A percentile compares a stretch with the other conserved stretches of the same genome.
phyloP scores from a whole-genome alignment of 2,888 invertebrate species.

The Julus scanicus region DNA sequence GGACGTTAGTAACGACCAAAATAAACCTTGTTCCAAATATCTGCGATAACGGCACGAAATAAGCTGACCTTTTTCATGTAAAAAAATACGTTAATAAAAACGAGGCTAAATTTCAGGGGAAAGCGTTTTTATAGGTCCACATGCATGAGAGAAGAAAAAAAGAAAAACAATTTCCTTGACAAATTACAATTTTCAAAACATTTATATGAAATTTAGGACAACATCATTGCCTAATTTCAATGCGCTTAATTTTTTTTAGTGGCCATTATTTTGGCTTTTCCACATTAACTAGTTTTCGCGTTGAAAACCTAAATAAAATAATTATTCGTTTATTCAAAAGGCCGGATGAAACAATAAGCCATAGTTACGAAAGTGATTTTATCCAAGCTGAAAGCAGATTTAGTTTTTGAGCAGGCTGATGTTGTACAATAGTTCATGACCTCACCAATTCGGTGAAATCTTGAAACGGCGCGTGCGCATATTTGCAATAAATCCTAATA shows the following conservation, averaged over 20 bases:
- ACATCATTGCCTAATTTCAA: constrained; percentile 15
- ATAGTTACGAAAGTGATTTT: too few species aligned
- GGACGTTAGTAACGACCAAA: constrained; percentile 16
- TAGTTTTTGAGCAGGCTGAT: too few species aligned
- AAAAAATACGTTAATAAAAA: constrained; percentile 8
- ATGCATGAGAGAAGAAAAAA: neutral
- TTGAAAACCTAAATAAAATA: too few species aligned
- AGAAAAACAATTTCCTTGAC: neutral
- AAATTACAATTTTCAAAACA: neutral
- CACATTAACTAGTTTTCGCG: too few species aligned
- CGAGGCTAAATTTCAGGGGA: constrained; percentile 17
- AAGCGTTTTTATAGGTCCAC: constrained; percentile 2
- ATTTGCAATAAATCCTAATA: too few species aligned
- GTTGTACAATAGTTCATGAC: too few species aligned
- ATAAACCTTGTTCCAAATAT: constrained; percentile 41
- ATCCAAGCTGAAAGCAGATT: too few species aligned
- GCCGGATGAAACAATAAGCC: too few species aligned
- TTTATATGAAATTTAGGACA: constrained; percentile 19
- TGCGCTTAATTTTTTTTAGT: neutral
- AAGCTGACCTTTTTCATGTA: constrained; percentile 8
- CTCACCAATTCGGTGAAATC: too few species aligned
- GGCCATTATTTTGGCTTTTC: neutral
- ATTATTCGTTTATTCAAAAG: too few species aligned
- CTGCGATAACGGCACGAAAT: neutral
- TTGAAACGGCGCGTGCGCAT: too few species aligned